Evolutionary conservation across 2,797 vertebrate species (phyloP).

Genomic region (Sebastes trivittatus): DNA sequence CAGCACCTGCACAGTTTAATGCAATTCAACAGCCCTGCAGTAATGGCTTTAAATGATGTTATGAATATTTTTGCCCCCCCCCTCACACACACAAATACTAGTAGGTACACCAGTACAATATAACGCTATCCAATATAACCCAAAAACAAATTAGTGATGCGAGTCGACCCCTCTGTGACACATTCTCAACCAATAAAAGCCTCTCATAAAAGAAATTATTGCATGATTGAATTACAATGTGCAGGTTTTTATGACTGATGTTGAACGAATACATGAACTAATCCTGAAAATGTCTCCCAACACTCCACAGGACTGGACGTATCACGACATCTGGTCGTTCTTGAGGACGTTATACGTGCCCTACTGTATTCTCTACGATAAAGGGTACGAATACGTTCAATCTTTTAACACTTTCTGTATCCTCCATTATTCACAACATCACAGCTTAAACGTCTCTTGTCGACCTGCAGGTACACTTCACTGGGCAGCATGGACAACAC

Average conservation of each 20-base stretch:
- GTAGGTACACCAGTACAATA: neutral
- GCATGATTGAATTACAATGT: neutral
- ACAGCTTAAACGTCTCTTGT: neutral
- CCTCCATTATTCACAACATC: neutral
- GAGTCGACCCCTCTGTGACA: neutral
- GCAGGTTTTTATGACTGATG: neutral
- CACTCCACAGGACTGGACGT: conserved; percentile 91
- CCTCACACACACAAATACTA: neutral
- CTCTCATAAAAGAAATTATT: neutral
- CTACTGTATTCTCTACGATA: conserved; percentile 97
- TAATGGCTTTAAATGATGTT: conserved; percentile 8
- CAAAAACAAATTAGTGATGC: neutral
- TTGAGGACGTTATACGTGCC: conserved; percentile 91
- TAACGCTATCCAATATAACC: neutral
- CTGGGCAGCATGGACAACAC: conserved; percentile 94
- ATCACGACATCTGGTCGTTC: conserved; percentile 96
- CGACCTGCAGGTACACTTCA: conserved; percentile 88
- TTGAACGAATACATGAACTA: neutral
- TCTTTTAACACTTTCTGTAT: neutral
- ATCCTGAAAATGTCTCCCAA: conserved; percentile 7
- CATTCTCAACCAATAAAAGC: neutral
- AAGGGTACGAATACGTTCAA: conserved; percentile 84
- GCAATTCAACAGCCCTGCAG: neutral
- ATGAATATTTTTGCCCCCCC: neutral
- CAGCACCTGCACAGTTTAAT: conserved; percentile 14